phyloP scores from a whole-genome alignment of 2,113 vertebrate genomes.

The Thunnus maccoyii region DNA sequence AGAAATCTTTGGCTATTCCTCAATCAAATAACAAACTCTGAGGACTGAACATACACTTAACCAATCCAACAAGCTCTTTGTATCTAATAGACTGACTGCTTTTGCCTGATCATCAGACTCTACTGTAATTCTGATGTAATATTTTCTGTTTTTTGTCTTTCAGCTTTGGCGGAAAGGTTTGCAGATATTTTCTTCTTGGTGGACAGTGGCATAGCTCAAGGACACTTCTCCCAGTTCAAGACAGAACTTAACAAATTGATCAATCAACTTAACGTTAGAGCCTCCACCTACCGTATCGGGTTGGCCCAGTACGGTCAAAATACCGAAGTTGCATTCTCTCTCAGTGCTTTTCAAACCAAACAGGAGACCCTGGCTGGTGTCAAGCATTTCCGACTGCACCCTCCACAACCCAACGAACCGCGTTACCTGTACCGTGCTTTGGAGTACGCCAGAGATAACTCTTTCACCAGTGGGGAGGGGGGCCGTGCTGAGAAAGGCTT shows the following conservation, averaged over 20 bases:
- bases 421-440: conserved; percentile 79
- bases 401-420: conserved; percentile 45
- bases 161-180: conserved; percentile 80
- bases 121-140: too few relatives aligned
- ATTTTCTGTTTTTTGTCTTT: background rate
- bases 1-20: too few relatives aligned
- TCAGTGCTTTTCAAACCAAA: conserved; percentile 79
- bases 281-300: conserved; percentile 81
- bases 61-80: too few relatives aligned
- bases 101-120: too few relatives aligned
- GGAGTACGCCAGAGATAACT: conserved; percentile 64
- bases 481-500: conserved; percentile 79
- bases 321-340: conserved; percentile 80
- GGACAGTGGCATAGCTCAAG: conserved; percentile 75
- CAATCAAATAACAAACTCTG: too few relatives aligned
- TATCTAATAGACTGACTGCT: too few relatives aligned
- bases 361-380: conserved; percentile 64
- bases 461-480: conserved; percentile 80
- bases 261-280: conserved; percentile 80
- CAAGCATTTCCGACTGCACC: conserved; percentile 45
- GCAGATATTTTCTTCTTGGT: conserved; percentile 89
- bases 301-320: conserved; percentile 84
- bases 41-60: too few relatives aligned
- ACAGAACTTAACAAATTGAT: conserved; percentile 65
- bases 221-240: conserved; percentile 72